These are phyloP conservation scores for Drosophila setifemur DNA, from an alignment of 1,140 invertebrate genomes.

Conservation along the genomic window DNA sequence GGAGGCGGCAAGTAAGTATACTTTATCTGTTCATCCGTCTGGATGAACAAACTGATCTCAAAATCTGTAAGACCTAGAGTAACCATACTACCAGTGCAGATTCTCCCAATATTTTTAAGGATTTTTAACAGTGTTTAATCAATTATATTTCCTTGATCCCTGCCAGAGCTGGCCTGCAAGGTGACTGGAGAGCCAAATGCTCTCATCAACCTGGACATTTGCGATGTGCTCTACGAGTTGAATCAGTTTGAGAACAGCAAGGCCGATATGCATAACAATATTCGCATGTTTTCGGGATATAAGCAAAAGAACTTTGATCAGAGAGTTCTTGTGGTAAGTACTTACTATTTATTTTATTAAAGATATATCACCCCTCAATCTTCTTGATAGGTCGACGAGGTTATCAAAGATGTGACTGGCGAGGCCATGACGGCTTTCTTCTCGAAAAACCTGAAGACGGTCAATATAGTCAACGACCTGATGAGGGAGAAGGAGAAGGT, in stretches of 20 bases:
- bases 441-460: constrained; percentile 43
- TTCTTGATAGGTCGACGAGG: constrained; percentile 48
- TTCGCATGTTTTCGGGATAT: constrained; percentile 52
- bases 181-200: constrained; percentile 25
- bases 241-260: constrained; percentile 68
- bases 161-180: constrained; percentile 24
- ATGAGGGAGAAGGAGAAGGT: constrained; percentile 29
- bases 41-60: no score
- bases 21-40: no score
- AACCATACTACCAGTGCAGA: no score
- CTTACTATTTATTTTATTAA: neutral
- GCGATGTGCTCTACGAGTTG: constrained; percentile 71
- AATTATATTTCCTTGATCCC: neutral
- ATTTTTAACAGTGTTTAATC: no score
- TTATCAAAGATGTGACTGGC: constrained; percentile 65
- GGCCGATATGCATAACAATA: constrained; percentile 62
- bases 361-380: neutral
- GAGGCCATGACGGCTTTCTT: constrained; percentile 60
- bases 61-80: no score
- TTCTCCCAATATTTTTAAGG: no score
- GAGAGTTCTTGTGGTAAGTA: constrained; percentile 55
- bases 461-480: constrained; percentile 28
- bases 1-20: constrained; percentile 53
- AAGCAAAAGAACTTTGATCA: constrained; percentile 49
- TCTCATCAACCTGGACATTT: constrained; percentile 61